Evolutionary conservation across 2,113 vertebrate species (phyloP), one percentile per base, ranked within the genome.

Genomic region (Perccottus glenii): DNA sequence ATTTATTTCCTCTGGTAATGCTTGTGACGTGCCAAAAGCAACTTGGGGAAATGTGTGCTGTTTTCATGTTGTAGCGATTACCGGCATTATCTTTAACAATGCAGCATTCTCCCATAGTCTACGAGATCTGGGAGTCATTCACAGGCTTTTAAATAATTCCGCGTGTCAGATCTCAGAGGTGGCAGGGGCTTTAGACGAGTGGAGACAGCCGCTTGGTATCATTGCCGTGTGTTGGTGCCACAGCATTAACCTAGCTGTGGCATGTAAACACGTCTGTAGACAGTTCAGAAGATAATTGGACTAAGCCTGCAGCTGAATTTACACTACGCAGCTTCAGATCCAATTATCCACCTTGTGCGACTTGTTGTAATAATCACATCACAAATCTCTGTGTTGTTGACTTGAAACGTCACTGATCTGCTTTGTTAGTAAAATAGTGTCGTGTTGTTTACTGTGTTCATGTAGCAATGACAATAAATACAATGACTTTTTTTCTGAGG

Each of bases 1-100:
- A 85, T 85, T 83, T 75, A 77, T 77, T 69, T 82, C 80, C 77
- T 74, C 61, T 63, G 67, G 77, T 56, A 52, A 73, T 33, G 44
- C 38, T 48, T 45, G 53, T 4, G 49, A 70, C 16, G 15, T 50
- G 73, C 80, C 83, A 88, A 75, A 78, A 58, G 58, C 67, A 32
- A 74, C 82, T 78, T 72, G 27, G 65, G 55, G 64, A 74, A 81
- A 81, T 50, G 48, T 42, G 76, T 65, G 46, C 43, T 62, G 56
- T 68, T 53, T 60, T 60, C 15, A 70, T 48, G 33, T 64, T 73
- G 45, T 53, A 77, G 62, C 44, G 36, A 75, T 78, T 53, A 60
- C 42, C 47, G 67, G 67, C 4, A 32, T 61, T 62, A 63, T 49
- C 19, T 5, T 51, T 40, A 58, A 77, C 52, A 60, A 67, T 58